Evolutionary conservation across 1,140 invertebrate species (phyloP).

Genomic region (Lanistes nyassanus): DNA sequence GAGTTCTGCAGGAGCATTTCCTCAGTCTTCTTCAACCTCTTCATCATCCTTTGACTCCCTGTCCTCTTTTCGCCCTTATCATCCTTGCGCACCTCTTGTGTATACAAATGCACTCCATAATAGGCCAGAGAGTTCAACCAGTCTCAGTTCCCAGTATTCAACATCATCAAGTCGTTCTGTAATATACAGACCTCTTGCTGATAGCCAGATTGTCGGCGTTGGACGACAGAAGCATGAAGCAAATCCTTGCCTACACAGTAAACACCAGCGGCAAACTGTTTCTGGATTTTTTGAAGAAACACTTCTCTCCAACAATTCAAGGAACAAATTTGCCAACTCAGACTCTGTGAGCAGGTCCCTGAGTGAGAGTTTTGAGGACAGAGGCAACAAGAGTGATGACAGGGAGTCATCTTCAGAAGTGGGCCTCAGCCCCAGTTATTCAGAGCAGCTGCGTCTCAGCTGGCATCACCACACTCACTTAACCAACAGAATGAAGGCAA

Average conservation of each 20-base stretch:
- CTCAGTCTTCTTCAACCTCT: slow-evolving; percentile 17
- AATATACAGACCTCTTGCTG: slow-evolving; percentile 46
- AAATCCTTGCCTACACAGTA: slow-evolving; percentile 32
- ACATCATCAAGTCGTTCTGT: slow-evolving; percentile 54
- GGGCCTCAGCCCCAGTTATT: not conserved
- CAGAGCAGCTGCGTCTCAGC: not conserved
- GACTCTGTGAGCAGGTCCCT: slow-evolving; percentile 66
- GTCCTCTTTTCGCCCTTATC: slow-evolving; percentile 25
- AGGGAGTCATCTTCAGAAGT: not conserved
- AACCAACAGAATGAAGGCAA: not conserved
- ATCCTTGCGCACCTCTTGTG: slow-evolving; percentile 30
- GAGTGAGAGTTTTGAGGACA: slow-evolving; percentile 18
- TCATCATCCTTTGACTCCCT: slow-evolving; percentile 32
- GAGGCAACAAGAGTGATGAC: too few relatives aligned
- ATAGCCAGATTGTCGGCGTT: slow-evolving; percentile 16
- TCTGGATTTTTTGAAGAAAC: slow-evolving; percentile 16
- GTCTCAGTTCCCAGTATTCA: slow-evolving; percentile 56
- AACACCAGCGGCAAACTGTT: slow-evolving; percentile 28
- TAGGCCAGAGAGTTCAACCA: slow-evolving; percentile 56
- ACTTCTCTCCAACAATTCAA: slow-evolving; percentile 24
- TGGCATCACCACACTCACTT: not conserved
- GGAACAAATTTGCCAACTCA: slow-evolving; percentile 77
- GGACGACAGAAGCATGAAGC: slow-evolving; percentile 27
- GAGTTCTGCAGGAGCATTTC: slow-evolving; percentile 20
- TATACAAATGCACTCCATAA: slow-evolving; percentile 42